Conservation (phyloP, 2,888 invertebrate species). For the Lissocephala sabroskyi region DNA sequence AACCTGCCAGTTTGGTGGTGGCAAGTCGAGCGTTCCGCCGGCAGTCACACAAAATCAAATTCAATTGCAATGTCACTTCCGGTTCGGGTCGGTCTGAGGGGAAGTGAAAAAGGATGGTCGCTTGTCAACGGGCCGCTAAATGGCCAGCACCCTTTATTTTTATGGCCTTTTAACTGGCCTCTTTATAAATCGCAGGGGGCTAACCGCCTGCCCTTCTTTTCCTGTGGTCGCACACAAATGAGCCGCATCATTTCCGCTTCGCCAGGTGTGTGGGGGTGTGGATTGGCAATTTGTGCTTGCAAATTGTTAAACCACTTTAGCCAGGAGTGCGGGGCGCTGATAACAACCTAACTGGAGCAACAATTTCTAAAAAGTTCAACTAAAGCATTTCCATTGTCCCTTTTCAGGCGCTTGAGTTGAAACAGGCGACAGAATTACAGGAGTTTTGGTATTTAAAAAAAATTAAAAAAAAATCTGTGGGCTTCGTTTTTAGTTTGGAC, state of each 20-base stretch:
- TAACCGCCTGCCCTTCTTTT: conserved; percentile 6
- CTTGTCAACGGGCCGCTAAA: background rate
- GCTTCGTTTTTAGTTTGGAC: no score
- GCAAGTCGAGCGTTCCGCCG: no score
- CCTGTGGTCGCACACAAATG: conserved; percentile 51
- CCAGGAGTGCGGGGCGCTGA: no score
- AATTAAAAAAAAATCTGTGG: no score
- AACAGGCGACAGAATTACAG: no score
- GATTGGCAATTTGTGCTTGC: conserved; percentile 1
- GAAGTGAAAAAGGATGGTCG: no score
- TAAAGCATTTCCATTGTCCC: conserved; percentile 55
- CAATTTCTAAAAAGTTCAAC: conserved; percentile 35
- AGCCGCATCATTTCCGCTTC: conserved; percentile 48
- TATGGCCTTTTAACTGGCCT: background rate
- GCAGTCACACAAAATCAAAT: conserved; percentile 32
- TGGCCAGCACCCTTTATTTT: background rate
- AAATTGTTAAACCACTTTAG: conserved; percentile 33
- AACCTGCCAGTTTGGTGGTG: no score
- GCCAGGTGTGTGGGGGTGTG: background rate
- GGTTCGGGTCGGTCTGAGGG: conserved; percentile 17
- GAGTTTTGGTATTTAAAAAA: no score
- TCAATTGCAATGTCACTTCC: conserved; percentile 56
- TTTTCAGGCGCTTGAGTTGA: conserved; percentile 49
- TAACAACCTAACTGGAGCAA: background rate
- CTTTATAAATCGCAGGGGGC: background rate